A percentile compares a stretch with the other conserved stretches of the same genome.
phyloP scores from a whole-genome alignment of 1,140 invertebrate species.

The Drosophila serrata region DNA sequence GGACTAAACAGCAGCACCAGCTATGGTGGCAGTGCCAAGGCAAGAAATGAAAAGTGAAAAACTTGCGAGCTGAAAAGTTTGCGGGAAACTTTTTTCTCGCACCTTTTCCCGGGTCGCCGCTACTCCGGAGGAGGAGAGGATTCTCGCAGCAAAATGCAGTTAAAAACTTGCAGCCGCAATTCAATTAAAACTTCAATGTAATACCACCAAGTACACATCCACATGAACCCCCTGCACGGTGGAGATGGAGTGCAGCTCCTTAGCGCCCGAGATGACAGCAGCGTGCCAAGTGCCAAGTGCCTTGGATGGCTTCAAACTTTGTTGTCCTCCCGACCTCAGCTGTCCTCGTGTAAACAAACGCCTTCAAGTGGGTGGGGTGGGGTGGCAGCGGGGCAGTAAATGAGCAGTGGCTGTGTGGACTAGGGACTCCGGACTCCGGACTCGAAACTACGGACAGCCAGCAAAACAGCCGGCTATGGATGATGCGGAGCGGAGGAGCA shows the following conservation, averaged over 20 bases:
- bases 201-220: slow-evolving; percentile 45
- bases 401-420: slow-evolving; percentile 49
- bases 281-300: slow-evolving; percentile 50
- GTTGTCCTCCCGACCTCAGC: slow-evolving; percentile 55
- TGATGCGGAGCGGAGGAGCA: not conserved
- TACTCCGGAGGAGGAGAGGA: not conserved
- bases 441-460: slow-evolving; percentile 6
- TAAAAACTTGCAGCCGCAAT: slow-evolving; percentile 82
- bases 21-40: slow-evolving; percentile 1
- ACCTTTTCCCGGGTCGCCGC: slow-evolving; percentile 48
- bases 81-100: slow-evolving; percentile 49
- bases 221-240: slow-evolving; percentile 11
- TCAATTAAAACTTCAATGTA: slow-evolving; percentile 83
- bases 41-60: slow-evolving; percentile 68
- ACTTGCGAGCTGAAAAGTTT: slow-evolving; percentile 72
- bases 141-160: slow-evolving; percentile 63
- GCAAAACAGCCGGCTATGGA: slow-evolving; percentile 32
- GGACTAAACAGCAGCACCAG: slow-evolving; percentile 23
- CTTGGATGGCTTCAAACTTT: slow-evolving; percentile 55
- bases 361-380: slow-evolving; percentile 3
- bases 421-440: not conserved
- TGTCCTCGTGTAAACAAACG: slow-evolving; percentile 77
- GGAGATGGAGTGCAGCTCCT: slow-evolving; percentile 34
- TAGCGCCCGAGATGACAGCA: slow-evolving; percentile 44
- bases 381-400: slow-evolving; percentile 30